Base-by-base conservation (phyloP, 2,797 vertebrate genomes). In the Mareca strepera region DNA sequence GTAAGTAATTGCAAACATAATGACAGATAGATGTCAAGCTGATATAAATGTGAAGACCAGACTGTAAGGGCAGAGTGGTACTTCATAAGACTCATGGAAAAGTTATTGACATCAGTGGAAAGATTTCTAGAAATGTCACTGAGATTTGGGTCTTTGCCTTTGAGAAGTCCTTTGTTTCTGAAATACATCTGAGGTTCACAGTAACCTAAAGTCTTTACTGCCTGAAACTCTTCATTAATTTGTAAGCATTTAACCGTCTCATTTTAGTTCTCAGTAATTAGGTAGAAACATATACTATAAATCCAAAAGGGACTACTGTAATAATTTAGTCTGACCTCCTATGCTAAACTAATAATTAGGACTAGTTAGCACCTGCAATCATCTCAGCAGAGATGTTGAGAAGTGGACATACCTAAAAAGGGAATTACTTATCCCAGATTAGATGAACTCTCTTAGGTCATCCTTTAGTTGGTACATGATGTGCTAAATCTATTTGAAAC, bases 1-100 rank as follows among this genome's bases (percentile, higher is more conserved):
- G 98, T 99, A 97, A 98, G 98, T 97, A 63, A 76, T 4, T 33
- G 28, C 62, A 73, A 78, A 88, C 21, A 18, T 75, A 50, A 53
- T 73, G 52, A 86, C 35, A 66, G 59, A 73, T 14, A 77, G 53
- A 88, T 37, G 33, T 58, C 33, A 59, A 68, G 31, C 7, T 73
- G 37, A 53, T 85, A 26, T 9, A 79, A 90, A 91, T 22, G 25
- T 62, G 43, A 81, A 67, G 29, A 63, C 22, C 33, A 86, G 8
- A 66, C 22, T 60, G 9, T 50, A 55, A 67, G 31, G 50, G 60
- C 52, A 85, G 62, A 75, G 8, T 60, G 50, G 37, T 18, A 7
- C 44, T 66, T 37, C 22, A 22, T 59, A 59, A 67, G 41, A 82
- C 26, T 78, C n/a, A 6, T 16, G 35, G 12, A 86, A 64, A 80